These are phyloP conservation scores for Patella depressa DNA, from an alignment of 2,888 invertebrate genomes.

Conservation along the genomic window DNA sequence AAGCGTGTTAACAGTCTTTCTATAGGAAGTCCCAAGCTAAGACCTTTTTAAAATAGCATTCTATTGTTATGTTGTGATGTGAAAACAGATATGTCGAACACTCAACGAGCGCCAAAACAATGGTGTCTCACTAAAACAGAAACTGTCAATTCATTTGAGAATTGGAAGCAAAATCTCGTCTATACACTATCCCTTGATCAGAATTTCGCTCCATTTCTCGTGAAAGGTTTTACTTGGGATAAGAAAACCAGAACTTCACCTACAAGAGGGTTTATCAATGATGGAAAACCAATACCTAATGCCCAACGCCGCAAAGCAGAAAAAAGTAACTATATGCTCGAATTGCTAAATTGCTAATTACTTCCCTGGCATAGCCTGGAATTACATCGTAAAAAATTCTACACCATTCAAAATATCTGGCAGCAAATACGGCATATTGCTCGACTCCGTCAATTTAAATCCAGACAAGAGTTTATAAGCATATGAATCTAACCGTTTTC, in stretches of 20 bases:
- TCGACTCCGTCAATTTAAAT: no score
- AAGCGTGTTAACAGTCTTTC: no score
- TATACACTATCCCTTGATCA: constrained; percentile 30
- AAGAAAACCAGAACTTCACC: constrained; percentile 12
- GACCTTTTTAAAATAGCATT: no score
- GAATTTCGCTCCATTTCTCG: constrained; percentile 28
- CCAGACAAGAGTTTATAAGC: no score
- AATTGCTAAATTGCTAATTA: constrained; percentile 9
- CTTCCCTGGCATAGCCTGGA: constrained; percentile 33
- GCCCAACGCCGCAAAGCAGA: neutral
- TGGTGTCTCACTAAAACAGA: constrained; percentile 31
- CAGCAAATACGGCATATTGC: constrained; percentile 35
- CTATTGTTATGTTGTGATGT: no score
- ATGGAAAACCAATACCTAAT: neutral
- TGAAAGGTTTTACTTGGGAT: constrained; percentile 21
- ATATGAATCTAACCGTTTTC: no score
- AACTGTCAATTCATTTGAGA: constrained; percentile 31
- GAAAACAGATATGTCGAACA: neutral
- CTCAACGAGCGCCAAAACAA: constrained; percentile 19
- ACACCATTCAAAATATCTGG: constrained; percentile 38
- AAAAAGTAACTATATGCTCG: constrained; percentile 10
- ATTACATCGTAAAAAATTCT: constrained; percentile 36
- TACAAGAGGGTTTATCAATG: constrained; percentile 12
- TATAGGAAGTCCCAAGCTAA: no score
- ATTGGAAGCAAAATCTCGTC: constrained; percentile 24